Evolutionary conservation across 2,888 invertebrate species (phyloP), one percentile per base, ranked within the genome.

Genomic region (Lomographa bimaculata): DNA sequence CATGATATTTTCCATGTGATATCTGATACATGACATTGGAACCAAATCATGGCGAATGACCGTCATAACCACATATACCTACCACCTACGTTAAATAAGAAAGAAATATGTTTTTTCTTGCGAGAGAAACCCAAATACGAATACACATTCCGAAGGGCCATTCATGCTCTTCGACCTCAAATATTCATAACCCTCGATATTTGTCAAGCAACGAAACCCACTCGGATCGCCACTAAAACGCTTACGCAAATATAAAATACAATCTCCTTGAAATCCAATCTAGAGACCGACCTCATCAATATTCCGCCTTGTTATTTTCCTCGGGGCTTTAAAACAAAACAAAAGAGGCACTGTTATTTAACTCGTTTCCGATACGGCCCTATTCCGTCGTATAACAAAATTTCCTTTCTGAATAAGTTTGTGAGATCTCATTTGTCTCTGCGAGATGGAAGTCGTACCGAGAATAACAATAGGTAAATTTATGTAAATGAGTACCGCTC

Each of bases 341-440:
- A 79, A 80, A 83, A 78, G 82, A 74, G 80, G 71, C 73, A 65
- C 72, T 49, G 76, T 83, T 80, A 80, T 80, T 86, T 85, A 83
- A 86, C 85, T 85, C 82, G 79, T 87, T 89, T 89, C 84, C 85
- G 84, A 89, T 87, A 86, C 79, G 66, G 78, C 81, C 81, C 79
- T 71, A 69, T 66, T 70, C 71, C 63, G 73, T 71, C 78, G 83
- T 82, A 82, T 79, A 71, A 73, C 59, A 77, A 78, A 85, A 85
- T 85, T 85, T 80, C 75, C 83, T 74, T 57, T 47, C 48, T 26
- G 50, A 57, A 66, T 61, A 71, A 69, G 64, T 67, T 69, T 64
- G 66, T 61, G 59, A 72, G 70, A 75, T 71, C 71, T 73, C 70
- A 64, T 72, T 74, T 71, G 62, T 71, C 64, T 66, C 59, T 52